Base-by-base conservation (phyloP, 2,888 invertebrate genomes). In the Eurytoma adleriae region DNA sequence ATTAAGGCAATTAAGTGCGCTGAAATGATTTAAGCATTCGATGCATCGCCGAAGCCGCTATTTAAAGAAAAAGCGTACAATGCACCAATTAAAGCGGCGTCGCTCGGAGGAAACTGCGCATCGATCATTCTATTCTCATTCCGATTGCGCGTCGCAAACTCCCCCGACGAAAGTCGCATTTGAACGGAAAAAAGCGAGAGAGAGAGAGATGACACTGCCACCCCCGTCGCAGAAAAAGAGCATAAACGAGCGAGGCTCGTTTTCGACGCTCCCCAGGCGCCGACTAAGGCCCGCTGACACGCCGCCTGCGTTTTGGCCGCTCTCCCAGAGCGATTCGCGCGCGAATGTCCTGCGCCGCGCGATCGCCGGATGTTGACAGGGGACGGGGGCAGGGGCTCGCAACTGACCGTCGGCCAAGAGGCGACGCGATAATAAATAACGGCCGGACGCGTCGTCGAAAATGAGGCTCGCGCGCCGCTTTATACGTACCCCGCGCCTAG, bases 291-390 rank as follows among this genome's bases (percentile, higher is more conserved):
- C 18, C n/a, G 86, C 84, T 87, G 87, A 86, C 86, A 82, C 82
- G 86, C 84, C 40, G 40, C 40, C 40, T 40, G 85, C 83, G 84
- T 86, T 82, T 88, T 88, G 87, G 88, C 88, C 84, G 85, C 81
- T 83, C 85, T 88, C 88, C 88, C 88, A 85, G 85, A 86, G 85
- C 88, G 88, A 88, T 88, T 88, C 86, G 50, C 79, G 86, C 40
- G 40, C 40, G 40, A 7, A 40, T 40, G 40, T 40, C 40, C 87
- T 84, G 83, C 83, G 83, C 77, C 71, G 80, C 83, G 82, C 75
- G 82, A 83, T 52, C 5, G 48, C 18, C 61, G 56, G 20, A n/a
- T 68, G 70, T 24, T 77, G 76, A 77, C 69, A 70, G 76, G 76
- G 56, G 18, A 40, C 5, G 40, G 40, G 64, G 40, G 14, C 5